These are phyloP conservation scores for Corythornis vintsioides DNA, from an alignment of 2,113 vertebrate species.

Conservation along the genomic window DNA sequence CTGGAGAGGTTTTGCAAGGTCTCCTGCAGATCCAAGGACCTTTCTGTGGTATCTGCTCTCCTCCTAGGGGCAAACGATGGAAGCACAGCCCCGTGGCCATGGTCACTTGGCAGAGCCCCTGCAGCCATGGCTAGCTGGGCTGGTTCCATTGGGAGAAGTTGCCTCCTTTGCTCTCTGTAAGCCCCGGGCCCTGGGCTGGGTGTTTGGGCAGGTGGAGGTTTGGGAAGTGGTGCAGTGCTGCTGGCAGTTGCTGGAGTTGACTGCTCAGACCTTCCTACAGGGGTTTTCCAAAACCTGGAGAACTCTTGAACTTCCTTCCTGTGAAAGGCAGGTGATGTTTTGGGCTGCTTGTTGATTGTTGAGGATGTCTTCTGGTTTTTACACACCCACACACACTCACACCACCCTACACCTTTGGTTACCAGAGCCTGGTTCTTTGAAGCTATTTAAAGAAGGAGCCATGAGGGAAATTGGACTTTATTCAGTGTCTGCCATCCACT, in stretches of 20 bases:
- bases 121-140: neutral
- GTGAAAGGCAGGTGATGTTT: conserved; percentile 15
- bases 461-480: neutral
- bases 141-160: neutral
- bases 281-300: conserved; percentile 36
- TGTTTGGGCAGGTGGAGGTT: neutral
- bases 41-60: conserved; percentile 71
- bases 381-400: neutral
- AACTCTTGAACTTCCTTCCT: conserved; percentile 24
- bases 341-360: neutral
- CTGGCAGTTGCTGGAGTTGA: conserved; percentile 30
- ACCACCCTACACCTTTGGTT: neutral
- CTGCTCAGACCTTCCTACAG: conserved; percentile 14
- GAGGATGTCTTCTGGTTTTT: neutral
- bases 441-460: neutral
- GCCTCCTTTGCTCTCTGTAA: neutral
- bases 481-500: neutral
- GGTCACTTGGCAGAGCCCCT: neutral
- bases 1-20: neutral
- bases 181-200: neutral
- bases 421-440: neutral
- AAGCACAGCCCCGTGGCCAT: conserved; percentile 46
- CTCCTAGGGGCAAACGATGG: conserved; percentile 73
- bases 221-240: neutral
- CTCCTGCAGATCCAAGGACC: conserved; percentile 7